A percentile compares a stretch with the other conserved stretches of the same genome.
These are phyloP conservation scores for Macrophya annulata DNA, from an alignment of 2,888 invertebrate genomes.

Conservation along the genomic window DNA sequence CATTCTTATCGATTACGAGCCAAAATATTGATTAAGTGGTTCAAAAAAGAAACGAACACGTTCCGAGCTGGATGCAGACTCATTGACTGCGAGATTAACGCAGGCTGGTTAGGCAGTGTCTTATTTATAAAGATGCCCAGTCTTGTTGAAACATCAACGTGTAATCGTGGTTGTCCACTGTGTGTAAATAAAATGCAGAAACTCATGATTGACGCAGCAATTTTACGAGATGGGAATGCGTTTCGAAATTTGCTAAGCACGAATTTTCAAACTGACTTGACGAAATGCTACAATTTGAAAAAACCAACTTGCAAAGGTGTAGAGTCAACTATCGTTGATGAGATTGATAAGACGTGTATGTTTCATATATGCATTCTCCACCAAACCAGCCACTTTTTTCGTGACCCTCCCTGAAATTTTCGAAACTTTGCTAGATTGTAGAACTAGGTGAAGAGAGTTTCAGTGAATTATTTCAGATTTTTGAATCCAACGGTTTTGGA, in stretches of 20 bases:
- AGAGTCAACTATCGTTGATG: constrained; percentile 17
- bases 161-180: constrained; percentile 38
- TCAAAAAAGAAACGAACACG: constrained; percentile 10
- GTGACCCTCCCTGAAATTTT: too few species aligned
- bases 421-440: too few species aligned
- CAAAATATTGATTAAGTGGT: constrained; percentile 35
- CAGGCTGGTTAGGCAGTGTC: constrained; percentile 28
- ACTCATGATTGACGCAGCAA: constrained; percentile 18
- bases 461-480: too few species aligned
- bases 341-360: constrained; percentile 30
- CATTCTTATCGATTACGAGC: constrained; percentile 40
- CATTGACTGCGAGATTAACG: constrained; percentile 26
- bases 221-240: constrained; percentile 25
- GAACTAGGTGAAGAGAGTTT: too few species aligned
- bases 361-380: not conserved
- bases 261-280: constrained; percentile 2
- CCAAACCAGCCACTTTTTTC: too few species aligned
- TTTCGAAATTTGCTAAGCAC: constrained; percentile 21
- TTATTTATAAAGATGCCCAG: constrained; percentile 36
- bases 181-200: constrained; percentile 5
- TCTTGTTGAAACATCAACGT: constrained; percentile 36
- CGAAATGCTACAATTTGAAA: constrained; percentile 30
- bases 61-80: constrained; percentile 38
- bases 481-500: too few species aligned
- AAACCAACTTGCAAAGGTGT: constrained; percentile 22